Evolutionary conservation across 2,888 invertebrate species (phyloP), one percentile per base, ranked within the genome.

Genomic region (Platycheirus albimanus): DNA sequence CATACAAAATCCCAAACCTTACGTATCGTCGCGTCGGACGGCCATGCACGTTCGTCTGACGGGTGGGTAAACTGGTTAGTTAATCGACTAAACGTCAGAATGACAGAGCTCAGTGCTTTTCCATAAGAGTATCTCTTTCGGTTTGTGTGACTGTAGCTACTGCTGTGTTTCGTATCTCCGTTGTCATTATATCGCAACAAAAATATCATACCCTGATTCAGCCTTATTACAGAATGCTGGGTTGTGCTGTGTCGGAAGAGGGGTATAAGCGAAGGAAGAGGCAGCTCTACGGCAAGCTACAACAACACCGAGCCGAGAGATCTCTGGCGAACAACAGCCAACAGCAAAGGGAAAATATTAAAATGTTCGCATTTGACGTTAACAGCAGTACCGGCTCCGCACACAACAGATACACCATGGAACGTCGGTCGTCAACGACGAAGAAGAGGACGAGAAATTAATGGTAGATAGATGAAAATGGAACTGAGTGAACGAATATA

Each of bases 161-260:
- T 74, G 77, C 74, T 83, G 67, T 72, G 54, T 77, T 72, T 74
- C 72, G 67, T 47, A 66, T 81, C 81, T 66, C 41, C 77, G 72
- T 75, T 75, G 85, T 78, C 81, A 71, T 81, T 77, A 81, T 77
- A 81, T 83, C 83, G 78, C 83, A 77, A 83, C 83, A 74, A 78
- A 83, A 77, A 78, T 78, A 72, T 78, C 69, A 69, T 72, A 83
- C 67, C 49, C 43, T 78, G 71, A 67, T 43, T 67, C 67, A 75
- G 51, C 49, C 51, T 63, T 75, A 51, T 74, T 70, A 30, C 69
- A 33, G 56, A 38, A 52, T 24, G 30, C 49, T 36, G 56, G 54
- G 51, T 36, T 63, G 43, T n/a, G 51, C 20, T 63, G 43, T n/a
- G 28, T 15, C 45, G 36, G 45, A 20, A 61, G 33, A 45, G 30